Percentiles rank a stretch among this genome's conserved stretches.
phyloP scores from a whole-genome alignment of 2,888 invertebrate genomes.

The Drosophila hamatofila region DNA sequence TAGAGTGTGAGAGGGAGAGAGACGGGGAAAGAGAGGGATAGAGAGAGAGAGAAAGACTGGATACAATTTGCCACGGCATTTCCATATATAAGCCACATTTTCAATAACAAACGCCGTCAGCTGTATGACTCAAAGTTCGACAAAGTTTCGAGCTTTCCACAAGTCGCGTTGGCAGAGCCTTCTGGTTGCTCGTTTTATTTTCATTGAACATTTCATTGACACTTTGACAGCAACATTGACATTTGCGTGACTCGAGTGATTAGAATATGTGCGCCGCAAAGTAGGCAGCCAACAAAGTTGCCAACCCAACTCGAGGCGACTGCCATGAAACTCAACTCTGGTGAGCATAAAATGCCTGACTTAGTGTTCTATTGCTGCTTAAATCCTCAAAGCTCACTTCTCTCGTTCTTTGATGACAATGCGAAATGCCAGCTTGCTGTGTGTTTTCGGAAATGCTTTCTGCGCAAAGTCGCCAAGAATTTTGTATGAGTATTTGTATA shows the following conservation, averaged over 20 bases:
- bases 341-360: conserved; percentile 48
- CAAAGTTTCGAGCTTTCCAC: conserved; percentile 76
- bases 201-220: conserved; percentile 81
- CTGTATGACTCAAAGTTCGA: conserved; percentile 52
- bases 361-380: conserved; percentile 33
- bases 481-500: neutral
- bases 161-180: conserved; percentile 50
- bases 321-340: conserved; percentile 30
- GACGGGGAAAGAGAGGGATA: neutral
- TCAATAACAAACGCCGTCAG: conserved; percentile 65
- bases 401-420: conserved; percentile 8
- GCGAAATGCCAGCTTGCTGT: conserved; percentile 1
- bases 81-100: conserved; percentile 74
- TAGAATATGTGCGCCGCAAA: conserved; percentile 72
- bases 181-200: conserved; percentile 76
- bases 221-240: conserved; percentile 80
- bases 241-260: conserved; percentile 80
- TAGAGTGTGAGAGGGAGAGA: neutral
- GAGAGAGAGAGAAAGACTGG: conserved; percentile 4
- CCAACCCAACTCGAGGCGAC: conserved; percentile 1
- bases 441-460: conserved; percentile 19
- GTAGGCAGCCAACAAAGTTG: conserved; percentile 56
- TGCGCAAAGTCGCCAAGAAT: conserved; percentile 13
- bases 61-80: conserved; percentile 58
- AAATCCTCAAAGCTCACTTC: conserved; percentile 6